phyloP scores from a whole-genome alignment of 2,797 vertebrate species.

The Epinephelus malabaricus region DNA sequence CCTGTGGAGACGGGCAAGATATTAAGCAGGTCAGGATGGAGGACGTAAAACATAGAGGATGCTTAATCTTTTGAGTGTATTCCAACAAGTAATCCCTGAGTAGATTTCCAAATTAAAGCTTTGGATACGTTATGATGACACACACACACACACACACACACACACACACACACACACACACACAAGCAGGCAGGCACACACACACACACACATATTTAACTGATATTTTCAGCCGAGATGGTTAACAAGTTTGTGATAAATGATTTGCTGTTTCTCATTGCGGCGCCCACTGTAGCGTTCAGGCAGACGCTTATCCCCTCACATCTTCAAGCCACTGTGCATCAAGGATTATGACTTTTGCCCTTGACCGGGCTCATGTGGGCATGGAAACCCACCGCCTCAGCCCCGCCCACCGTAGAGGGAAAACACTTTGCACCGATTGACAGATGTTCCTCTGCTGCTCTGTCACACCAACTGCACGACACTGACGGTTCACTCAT shows the following conservation, averaged over 20 bases:
- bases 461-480: slow-evolving; percentile 43
- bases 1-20: slow-evolving; percentile 74
- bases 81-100: slow-evolving; percentile 86
- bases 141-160: slow-evolving; percentile 58
- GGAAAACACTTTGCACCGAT: slow-evolving; percentile 37
- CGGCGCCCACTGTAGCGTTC: slow-evolving; percentile 35
- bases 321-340: slow-evolving; percentile 70
- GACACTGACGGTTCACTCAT: slow-evolving; percentile 12
- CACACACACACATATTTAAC: slow-evolving; percentile 40
- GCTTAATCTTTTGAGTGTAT: slow-evolving; percentile 87
- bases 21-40: slow-evolving; percentile 83
- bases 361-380: slow-evolving; percentile 29
- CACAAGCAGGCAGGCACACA: slow-evolving; percentile 18
- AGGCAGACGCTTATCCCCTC: slow-evolving; percentile 56
- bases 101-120: slow-evolving; percentile 87
- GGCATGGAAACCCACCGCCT: slow-evolving; percentile 37
- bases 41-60: slow-evolving; percentile 84
- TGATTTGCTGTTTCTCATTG: slow-evolving; percentile 56
- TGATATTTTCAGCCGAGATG: slow-evolving; percentile 52
- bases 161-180: slow-evolving; percentile 51
- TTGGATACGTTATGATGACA: slow-evolving; percentile 81
- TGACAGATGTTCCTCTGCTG: slow-evolving; percentile 51
- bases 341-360: slow-evolving; percentile 73
- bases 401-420: slow-evolving; percentile 6
- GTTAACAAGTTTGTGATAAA: slow-evolving; percentile 61